These are phyloP conservation scores for Latrodectus geometricus DNA, from an alignment of 1,140 invertebrate species.

Conservation along the genomic window DNA sequence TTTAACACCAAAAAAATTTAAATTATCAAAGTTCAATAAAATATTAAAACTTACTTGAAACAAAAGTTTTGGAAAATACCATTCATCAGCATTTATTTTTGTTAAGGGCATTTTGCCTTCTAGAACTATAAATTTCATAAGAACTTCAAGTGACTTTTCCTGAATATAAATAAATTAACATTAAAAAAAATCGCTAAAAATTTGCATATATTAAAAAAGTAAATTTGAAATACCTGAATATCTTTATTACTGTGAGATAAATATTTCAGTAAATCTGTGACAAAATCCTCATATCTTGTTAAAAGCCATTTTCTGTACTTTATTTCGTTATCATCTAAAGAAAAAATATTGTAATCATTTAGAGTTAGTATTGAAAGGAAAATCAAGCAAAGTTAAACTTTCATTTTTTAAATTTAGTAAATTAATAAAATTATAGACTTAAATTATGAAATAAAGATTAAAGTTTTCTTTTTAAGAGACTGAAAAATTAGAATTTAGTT, in stretches of 20 bases:
- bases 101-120: neutral
- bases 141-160: conserved; percentile 8
- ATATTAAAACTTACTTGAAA: conserved; percentile 21
- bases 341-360: neutral
- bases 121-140: conserved; percentile 8
- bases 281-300: conserved; percentile 28
- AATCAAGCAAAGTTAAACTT: too few relatives aligned
- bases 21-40: neutral
- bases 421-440: too few relatives aligned
- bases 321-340: conserved; percentile 24
- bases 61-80: conserved; percentile 17
- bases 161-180: neutral
- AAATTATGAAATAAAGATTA: too few relatives aligned
- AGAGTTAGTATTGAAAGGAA: too few relatives aligned
- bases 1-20: neutral
- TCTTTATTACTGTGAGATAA: conserved; percentile 6
- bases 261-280: conserved; percentile 12
- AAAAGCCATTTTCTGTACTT: conserved; percentile 24
- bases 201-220: too few relatives aligned
- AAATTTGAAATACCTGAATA: conserved; percentile 17
- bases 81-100: neutral
- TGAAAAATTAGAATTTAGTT: too few relatives aligned
- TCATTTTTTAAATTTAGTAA: too few relatives aligned
- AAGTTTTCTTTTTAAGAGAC: too few relatives aligned
- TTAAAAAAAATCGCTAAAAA: neutral